Base-by-base conservation (phyloP, 1,140 invertebrate genomes). In the Drosophila eugracilis region DNA sequence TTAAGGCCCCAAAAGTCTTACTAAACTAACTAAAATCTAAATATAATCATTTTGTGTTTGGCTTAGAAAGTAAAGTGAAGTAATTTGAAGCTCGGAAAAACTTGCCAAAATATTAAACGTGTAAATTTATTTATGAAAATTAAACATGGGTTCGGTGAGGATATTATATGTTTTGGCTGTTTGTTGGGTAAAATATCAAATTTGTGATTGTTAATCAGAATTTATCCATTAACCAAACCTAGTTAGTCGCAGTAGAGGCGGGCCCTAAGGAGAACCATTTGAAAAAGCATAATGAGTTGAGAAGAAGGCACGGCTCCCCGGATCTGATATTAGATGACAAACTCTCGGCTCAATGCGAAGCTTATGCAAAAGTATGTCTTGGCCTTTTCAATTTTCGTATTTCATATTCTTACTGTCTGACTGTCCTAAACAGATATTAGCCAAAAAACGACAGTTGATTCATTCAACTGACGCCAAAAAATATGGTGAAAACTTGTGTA, bases 401-500 rank as follows among this genome's bases (percentile, higher is more conserved):
- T n/a, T n/a, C n/a, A n/a, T n/a, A n/a, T n/a, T n/a, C n/a, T n/a
- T n/a, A n/a, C n/a, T n/a, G n/a, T n/a, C n/a, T n/a, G n/a, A n/a
- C n/a, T n/a, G n/a, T n/a, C n/a, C n/a, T n/a, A n/a, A 26, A n/a
- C 12, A 77, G 75, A 4, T 0, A 4, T 3, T 77, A 10, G 39
- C 45, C 0, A 3, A 0, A 0, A 12, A 0, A 0, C 10, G 15
- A 2, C 0, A 0, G 0, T 0, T 60, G 4, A 0, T 4, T 0
- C 45, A 67, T 28, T 60, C 54, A 14, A 2, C 12, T 3, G 7
- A 14, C 5, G 4, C 21, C 0, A 3, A n/a, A n/a, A 19, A 34
- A 0, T 57, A 48, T 21, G 41, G 55, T 1, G 75, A 78, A 42
- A 78, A 69, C 53, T 10, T 78, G 0, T 72, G 44, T 19, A 3